Evolutionary conservation across 2,888 invertebrate species (phyloP).

Genomic region (Chloromyia formosa): DNA sequence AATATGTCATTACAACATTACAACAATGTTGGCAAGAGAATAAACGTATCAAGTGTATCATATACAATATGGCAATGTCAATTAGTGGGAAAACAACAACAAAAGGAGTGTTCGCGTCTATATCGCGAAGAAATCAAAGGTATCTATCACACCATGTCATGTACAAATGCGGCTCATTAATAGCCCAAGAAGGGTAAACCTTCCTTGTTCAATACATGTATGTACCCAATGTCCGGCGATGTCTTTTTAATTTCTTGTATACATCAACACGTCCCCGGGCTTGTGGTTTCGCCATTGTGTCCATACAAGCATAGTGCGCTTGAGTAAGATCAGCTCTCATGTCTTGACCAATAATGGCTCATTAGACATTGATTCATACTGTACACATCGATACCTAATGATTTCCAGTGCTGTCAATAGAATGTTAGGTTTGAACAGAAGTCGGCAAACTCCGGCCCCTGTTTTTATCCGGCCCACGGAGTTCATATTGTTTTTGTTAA

Average conservation of each 20-base stretch:
- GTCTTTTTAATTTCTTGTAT: conserved; percentile 4
- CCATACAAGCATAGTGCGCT: not conserved
- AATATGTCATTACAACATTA: conserved; percentile 17
- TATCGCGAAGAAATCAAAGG: not conserved
- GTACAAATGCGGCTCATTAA: conserved; percentile 12
- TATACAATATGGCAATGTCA: too few species aligned
- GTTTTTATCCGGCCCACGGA: too few species aligned
- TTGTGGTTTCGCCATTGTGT: not conserved
- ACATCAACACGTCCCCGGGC: conserved; percentile 14
- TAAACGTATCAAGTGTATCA: conserved; percentile 1
- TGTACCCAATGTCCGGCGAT: not conserved
- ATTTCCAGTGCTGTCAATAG: not conserved
- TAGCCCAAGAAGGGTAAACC: conserved; percentile 1
- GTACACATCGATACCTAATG: not conserved
- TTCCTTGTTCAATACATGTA: conserved; percentile 1
- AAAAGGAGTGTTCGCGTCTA: not conserved
- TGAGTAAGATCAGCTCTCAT: not conserved
- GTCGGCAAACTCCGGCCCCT: too few species aligned
- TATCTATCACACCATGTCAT: not conserved
- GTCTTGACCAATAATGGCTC: conserved; percentile 20
- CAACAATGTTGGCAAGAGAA: conserved; percentile 9
- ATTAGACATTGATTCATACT: not conserved
- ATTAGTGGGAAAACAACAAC: conserved; percentile 23
- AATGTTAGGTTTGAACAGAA: not conserved
- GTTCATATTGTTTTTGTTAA: too few species aligned